Evolutionary conservation across 2,113 vertebrate genomes (phyloP).

Genomic region (Stegostoma tigrinum): DNA sequence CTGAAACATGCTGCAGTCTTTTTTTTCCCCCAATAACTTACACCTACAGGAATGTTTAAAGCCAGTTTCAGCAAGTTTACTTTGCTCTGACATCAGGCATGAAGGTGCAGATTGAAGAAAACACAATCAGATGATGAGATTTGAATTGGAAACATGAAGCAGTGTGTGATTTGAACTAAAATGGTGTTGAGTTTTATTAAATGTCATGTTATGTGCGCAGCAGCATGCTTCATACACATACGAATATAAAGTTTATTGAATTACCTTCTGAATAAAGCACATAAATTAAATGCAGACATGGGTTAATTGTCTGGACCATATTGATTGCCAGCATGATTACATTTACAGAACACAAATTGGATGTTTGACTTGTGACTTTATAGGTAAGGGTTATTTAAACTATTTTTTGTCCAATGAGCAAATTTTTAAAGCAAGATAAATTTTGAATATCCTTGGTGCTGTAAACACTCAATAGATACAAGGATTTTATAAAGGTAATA

Average conservation of each 20-base stretch:
- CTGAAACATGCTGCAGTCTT: not conserved
- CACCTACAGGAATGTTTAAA: not conserved
- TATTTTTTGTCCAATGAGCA: not conserved
- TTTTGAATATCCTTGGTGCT: not conserved
- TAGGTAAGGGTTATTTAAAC: not conserved
- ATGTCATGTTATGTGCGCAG: not conserved
- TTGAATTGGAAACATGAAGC: not conserved
- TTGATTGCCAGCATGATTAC: not conserved
- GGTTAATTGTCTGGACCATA: not conserved
- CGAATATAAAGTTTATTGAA: not conserved
- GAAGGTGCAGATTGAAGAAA: not conserved
- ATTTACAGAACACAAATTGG: not conserved
- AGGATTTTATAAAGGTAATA: not conserved
- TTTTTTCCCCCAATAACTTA: not conserved
- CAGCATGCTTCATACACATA: not conserved
- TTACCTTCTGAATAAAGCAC: not conserved
- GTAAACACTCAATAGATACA: not conserved
- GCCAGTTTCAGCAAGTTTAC: not conserved
- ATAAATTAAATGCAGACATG: not conserved
- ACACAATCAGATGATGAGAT: not conserved
- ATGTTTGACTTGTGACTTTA: not conserved
- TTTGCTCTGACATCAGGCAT: not conserved
- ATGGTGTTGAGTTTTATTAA: not conserved
- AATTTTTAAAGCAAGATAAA: not conserved
- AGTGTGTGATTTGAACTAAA: not conserved